A percentile compares a stretch with the other conserved stretches of the same genome.
These are phyloP conservation scores for Mellivora capensis DNA, from an alignment of 2,113 vertebrate genomes.

Conservation along the genomic window DNA sequence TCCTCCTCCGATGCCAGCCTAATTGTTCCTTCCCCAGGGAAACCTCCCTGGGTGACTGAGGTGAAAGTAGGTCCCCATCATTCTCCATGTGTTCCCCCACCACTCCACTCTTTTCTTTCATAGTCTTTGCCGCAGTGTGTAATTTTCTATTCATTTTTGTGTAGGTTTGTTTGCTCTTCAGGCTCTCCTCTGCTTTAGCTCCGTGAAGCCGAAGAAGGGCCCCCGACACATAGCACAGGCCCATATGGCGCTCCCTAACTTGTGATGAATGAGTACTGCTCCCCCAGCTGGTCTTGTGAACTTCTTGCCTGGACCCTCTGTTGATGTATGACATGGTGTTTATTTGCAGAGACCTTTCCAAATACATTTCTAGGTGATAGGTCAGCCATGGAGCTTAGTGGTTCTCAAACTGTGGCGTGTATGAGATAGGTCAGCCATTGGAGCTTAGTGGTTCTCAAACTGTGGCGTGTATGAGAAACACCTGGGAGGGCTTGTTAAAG, in stretches of 20 bases:
- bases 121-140: background rate
- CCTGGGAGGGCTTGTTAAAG: background rate
- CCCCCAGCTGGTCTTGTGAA: rapidly evolving
- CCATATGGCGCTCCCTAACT: background rate
- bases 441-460: background rate
- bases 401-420: background rate
- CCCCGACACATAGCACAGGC: rapidly evolving
- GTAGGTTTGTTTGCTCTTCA: background rate
- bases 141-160: background rate
- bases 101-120: background rate
- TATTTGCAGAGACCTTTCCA: background rate
- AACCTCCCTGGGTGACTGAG: background rate
- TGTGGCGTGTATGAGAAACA: background rate
- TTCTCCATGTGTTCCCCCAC: background rate
- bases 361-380: background rate
- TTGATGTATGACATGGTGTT: background rate
- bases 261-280: background rate
- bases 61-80: background rate
- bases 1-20: background rate
- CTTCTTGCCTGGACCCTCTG: background rate
- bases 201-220: background rate
- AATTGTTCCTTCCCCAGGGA: background rate
- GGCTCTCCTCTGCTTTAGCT: background rate
- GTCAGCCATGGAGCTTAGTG: background rate
- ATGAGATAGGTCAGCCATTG: background rate